Base-by-base conservation (phyloP, 2,888 invertebrate genomes). In the Eupithecia centaureata region DNA sequence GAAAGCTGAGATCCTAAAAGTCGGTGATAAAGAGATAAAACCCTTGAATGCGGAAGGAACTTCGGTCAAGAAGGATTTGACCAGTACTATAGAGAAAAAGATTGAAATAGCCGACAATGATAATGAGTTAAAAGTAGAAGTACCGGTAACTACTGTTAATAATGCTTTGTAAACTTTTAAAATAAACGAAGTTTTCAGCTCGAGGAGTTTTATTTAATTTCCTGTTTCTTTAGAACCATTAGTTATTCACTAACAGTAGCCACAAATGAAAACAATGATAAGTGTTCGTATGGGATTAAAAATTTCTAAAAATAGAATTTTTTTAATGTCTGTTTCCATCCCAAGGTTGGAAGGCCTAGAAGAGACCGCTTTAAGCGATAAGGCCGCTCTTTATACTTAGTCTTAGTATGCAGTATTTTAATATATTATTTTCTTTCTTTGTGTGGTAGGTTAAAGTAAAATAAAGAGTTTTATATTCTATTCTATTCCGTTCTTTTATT, bases 1-100 rank as follows among this genome's bases (percentile, higher is more conserved):
- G n/a, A 86, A 86, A 72, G 74, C 82, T 25, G 76, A 76, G 0
- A 86, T 89, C 15, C 80, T 86, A 71, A 67, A 84, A 0, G 89
- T 91, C 27, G 91, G 89, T 25, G 86, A 88, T 56, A 88, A 85
- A 35, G 65, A 61, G 1, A 13, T 68, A 42, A 84, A 84, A 63
- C 80, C 84, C 33, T 77, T 86, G 27, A 82, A 82, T 42, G 3
- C 2, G 0, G 74, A 75, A 22, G 78, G 76, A 18, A 75, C 81
- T 3, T 82, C 87, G 0, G 79, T 83, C 0, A 88, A 87, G 70
- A 90, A 88, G 73, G 86, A 90, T 75, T 75, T 87, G 51, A 82
- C 77, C 61, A 69, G 78, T 28, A 79, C 82, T 64, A 76, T 82
- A 59, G 80, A 78, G 30, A 75, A 70, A 22, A 74, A 76, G 30